These are phyloP conservation scores for Drosophila bocqueti DNA, from an alignment of 1,140 invertebrate genomes.

Conservation along the genomic window DNA sequence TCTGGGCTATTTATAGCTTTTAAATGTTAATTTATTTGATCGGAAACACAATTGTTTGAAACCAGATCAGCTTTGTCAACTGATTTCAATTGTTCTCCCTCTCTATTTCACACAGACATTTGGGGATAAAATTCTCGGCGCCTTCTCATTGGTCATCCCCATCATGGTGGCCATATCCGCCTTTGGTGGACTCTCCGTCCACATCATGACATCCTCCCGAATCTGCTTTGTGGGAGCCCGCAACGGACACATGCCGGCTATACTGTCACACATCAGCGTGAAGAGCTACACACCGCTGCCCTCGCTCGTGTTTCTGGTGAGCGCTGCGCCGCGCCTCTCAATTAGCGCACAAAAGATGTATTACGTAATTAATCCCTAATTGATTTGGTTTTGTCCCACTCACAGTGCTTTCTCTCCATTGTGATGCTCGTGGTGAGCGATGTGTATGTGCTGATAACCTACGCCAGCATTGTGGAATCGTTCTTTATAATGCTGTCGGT, in stretches of 20 bases:
- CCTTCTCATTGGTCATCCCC: constrained; percentile 92
- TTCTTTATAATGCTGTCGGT: constrained; percentile 96
- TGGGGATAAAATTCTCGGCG: constrained; percentile 90
- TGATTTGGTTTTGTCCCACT: constrained; percentile 25
- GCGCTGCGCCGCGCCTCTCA: constrained; percentile 49
- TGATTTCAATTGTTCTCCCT: constrained; percentile 15
- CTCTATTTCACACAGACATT: constrained; percentile 90
- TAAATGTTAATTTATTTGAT: constrained; percentile 25
- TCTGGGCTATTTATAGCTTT: not conserved
- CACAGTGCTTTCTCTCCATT: constrained; percentile 92
- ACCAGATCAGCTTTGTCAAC: not conserved
- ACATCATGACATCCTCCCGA: constrained; percentile 95
- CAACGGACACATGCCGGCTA: constrained; percentile 94
- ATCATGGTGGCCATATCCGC: constrained; percentile 94
- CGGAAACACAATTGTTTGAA: not conserved
- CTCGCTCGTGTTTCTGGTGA: constrained; percentile 94
- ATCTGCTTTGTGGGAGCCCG: constrained; percentile 96
- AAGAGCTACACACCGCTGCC: constrained; percentile 93
- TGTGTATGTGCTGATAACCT: constrained; percentile 96
- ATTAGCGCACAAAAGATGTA: constrained; percentile 61
- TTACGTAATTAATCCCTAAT: constrained; percentile 58
- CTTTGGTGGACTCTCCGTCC: constrained; percentile 94
- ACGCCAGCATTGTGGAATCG: constrained; percentile 96
- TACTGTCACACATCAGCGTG: constrained; percentile 94
- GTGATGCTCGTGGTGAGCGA: constrained; percentile 94